These are phyloP conservation scores for Drosophila aldrichi DNA, from an alignment of 2,888 invertebrate genomes.

Conservation along the genomic window DNA sequence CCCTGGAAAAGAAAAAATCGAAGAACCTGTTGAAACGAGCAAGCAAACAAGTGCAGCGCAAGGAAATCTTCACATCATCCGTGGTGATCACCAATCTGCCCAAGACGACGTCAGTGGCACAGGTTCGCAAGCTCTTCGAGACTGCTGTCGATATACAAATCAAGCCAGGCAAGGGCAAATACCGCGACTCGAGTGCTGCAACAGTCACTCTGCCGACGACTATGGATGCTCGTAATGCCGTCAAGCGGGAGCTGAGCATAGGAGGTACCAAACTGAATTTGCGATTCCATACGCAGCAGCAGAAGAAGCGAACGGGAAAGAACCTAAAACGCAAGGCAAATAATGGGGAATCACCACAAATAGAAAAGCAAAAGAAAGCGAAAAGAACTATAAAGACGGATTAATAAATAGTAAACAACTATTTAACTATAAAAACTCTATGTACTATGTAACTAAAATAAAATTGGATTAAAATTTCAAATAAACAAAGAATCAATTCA, in stretches of 20 bases:
- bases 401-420: constrained; percentile 9
- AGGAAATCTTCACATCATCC: constrained; percentile 74
- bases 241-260: constrained; percentile 65
- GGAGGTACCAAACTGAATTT: constrained; percentile 67
- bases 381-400: constrained; percentile 5
- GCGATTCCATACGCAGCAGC: constrained; percentile 68
- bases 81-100: constrained; percentile 81
- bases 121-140: constrained; percentile 77
- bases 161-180: constrained; percentile 65
- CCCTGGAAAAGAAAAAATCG: constrained; percentile 70
- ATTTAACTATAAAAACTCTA: constrained; percentile 10
- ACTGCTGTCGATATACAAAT: constrained; percentile 82
- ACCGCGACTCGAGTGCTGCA: constrained; percentile 68
- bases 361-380: constrained; percentile 18
- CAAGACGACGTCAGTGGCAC: constrained; percentile 64
- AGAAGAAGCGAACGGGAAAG: constrained; percentile 35
- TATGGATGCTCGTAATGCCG: constrained; percentile 71
- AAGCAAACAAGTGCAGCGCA: constrained; percentile 54
- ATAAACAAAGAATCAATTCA: constrained; percentile 18
- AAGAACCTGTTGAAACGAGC: constrained; percentile 71
- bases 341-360: neutral
- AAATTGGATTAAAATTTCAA: constrained; percentile 21
- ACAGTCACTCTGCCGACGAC: constrained; percentile 79
- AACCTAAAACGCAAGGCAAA: constrained; percentile 38
- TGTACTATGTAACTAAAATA: constrained; percentile 26